A percentile compares a stretch with the other conserved stretches of the same genome.
These are phyloP conservation scores for Hydropotes inermis DNA, from an alignment of 2,113 vertebrate species.

Conservation along the genomic window DNA sequence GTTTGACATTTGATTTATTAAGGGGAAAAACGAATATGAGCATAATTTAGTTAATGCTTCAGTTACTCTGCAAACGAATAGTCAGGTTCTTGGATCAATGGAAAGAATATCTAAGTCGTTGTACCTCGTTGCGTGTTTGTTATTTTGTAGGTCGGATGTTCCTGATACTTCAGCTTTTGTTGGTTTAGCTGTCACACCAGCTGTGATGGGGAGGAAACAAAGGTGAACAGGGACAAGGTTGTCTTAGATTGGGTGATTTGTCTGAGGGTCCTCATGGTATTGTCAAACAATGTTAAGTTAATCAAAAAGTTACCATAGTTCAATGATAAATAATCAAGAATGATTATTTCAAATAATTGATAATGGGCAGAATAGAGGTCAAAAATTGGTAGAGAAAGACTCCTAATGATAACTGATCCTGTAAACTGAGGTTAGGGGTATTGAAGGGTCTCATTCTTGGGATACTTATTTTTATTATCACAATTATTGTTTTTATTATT, in stretches of 20 bases:
- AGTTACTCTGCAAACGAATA: background rate
- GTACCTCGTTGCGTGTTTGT: background rate
- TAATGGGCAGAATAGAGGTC: background rate
- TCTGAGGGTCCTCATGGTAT: background rate
- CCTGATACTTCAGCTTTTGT: background rate
- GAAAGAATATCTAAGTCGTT: background rate
- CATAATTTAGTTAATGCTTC: too few species aligned
- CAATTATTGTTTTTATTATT: background rate
- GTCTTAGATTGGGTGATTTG: background rate
- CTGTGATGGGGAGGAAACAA: background rate
- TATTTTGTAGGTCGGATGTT: rapidly evolving
- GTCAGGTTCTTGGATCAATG: background rate
- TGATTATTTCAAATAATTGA: background rate
- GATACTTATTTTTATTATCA: background rate
- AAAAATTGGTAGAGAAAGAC: background rate
- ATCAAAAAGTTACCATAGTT: background rate
- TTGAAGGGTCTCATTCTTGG: background rate
- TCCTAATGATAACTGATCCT: background rate
- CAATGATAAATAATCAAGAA: background rate
- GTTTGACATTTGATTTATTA: background rate
- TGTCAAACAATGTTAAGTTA: background rate
- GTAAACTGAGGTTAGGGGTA: background rate
- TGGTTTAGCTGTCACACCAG: rapidly evolving
- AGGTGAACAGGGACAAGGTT: background rate
- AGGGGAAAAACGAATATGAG: background rate